phyloP scores from a whole-genome alignment of 2,113 vertebrate genomes.

The Arenaria interpres region DNA sequence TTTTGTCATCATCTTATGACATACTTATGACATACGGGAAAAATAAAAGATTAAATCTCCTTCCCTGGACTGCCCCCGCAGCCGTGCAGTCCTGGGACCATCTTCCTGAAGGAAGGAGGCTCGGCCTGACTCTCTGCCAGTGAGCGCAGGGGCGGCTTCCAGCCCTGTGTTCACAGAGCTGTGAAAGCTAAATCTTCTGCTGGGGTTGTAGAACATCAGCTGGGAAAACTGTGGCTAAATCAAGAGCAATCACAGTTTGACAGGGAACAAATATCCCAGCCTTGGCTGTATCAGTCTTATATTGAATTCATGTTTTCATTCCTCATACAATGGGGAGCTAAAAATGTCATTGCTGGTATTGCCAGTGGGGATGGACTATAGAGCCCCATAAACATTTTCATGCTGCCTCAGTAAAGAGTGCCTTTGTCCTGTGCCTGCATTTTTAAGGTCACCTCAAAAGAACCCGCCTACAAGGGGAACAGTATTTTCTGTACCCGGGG shows the following conservation, averaged over 20 bases:
- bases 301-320: not conserved
- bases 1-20: slow-evolving; percentile 24
- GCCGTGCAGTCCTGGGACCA: not conserved
- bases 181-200: not conserved
- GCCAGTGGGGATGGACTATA: not conserved
- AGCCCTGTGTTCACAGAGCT: not conserved
- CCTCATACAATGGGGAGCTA: not conserved
- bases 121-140: not conserved
- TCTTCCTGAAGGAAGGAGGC: not conserved
- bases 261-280: not conserved
- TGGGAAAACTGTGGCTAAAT: slow-evolving; percentile 8
- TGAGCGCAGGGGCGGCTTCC: not conserved
- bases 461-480: not conserved
- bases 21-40: not conserved
- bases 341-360: not conserved
- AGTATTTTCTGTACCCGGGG: not conserved
- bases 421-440: not conserved
- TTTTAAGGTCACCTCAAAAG: slow-evolving; percentile 3
- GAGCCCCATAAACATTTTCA: not conserved
- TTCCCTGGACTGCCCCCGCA: not conserved
- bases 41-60: not conserved
- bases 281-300: not conserved
- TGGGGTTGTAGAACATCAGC: not conserved
- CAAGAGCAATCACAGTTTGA: not conserved
- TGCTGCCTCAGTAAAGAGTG: not conserved